Conservation (phyloP, 2,797 vertebrate species). For the Cirrhinus molitorella region DNA sequence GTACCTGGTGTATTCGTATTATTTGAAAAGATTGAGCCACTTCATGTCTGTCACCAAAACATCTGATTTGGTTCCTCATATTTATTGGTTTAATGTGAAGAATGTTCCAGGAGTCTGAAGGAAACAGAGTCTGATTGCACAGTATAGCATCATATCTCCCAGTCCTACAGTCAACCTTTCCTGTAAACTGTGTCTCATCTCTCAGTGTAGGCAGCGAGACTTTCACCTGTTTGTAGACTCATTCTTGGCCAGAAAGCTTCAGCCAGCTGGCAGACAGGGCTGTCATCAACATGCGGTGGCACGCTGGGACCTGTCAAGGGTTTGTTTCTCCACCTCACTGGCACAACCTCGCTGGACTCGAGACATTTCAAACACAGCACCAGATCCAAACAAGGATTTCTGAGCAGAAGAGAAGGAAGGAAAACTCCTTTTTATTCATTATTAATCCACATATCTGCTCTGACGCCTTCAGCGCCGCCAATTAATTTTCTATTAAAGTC, state of each 20-base stretch:
- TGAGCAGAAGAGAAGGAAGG: background rate
- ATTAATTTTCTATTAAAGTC: background rate
- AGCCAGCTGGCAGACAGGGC: conserved; percentile 37
- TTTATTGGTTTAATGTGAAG: background rate
- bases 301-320: conserved; percentile 54
- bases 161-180: background rate
- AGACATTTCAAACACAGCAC: conserved; percentile 49
- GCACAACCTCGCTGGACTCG: conserved; percentile 35
- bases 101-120: background rate
- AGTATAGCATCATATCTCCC: too few relatives aligned
- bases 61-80: background rate
- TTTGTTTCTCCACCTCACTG: conserved; percentile 47
- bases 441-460: background rate
- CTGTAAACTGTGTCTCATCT: conserved; percentile 12
- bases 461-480: background rate
- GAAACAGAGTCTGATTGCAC: background rate
- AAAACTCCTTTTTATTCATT: background rate
- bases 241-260: conserved; percentile 40
- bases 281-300: conserved; percentile 57
- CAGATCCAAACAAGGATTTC: conserved; percentile 20
- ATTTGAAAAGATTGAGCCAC: background rate
- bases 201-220: conserved; percentile 33
- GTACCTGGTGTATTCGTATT: background rate
- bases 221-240: conserved; percentile 60
- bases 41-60: background rate